Evolutionary conservation across 2,797 vertebrate species (phyloP).

Genomic region (Chrosomus eos): DNA sequence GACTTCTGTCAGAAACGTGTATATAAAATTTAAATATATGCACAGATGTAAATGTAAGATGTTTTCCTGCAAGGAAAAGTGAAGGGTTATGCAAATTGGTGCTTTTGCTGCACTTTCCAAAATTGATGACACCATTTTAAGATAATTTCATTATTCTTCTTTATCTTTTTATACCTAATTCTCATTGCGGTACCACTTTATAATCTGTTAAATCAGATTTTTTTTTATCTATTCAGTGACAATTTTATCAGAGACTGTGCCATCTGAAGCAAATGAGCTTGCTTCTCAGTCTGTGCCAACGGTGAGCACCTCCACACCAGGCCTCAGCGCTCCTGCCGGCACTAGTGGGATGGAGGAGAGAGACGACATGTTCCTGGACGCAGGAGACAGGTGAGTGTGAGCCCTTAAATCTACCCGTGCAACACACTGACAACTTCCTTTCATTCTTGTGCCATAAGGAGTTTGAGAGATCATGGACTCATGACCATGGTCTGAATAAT

Average conservation of each 20-base stretch:
- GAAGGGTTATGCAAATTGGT: neutral
- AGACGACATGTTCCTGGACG: constrained; percentile 89
- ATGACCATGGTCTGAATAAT: constrained; percentile 25
- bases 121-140: neutral
- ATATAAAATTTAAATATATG: too few relatives aligned
- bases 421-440: neutral
- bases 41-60: neutral
- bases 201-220: neutral
- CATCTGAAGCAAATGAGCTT: constrained; percentile 85
- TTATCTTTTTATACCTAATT: neutral
- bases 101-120: neutral
- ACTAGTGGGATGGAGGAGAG: constrained; percentile 83
- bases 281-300: constrained; percentile 95
- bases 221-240: constrained; percentile 70
- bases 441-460: neutral
- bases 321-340: constrained; percentile 79
- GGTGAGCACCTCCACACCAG: constrained; percentile 91
- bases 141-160: neutral
- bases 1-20: too few relatives aligned
- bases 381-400: constrained; percentile 84
- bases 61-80: neutral
- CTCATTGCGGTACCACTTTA: neutral
- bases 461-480: neutral
- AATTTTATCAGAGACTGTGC: constrained; percentile 83
- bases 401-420: neutral